Evolutionary conservation across 2,888 invertebrate genomes (phyloP), one percentile per base, ranked within the genome.

Genomic region (Vannuccia rotundouncinata): DNA sequence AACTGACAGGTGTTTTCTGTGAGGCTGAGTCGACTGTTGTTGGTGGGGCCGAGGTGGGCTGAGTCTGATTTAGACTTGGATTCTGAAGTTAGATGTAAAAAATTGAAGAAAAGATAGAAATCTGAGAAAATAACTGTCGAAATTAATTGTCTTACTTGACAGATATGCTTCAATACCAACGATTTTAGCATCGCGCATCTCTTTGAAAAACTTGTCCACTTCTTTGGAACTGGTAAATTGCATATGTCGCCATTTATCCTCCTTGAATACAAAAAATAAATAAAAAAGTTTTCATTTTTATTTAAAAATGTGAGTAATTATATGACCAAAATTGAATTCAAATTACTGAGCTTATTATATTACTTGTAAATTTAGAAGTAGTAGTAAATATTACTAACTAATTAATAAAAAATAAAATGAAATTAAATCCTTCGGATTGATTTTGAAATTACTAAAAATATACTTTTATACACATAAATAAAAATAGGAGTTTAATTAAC

Each of bases 171-270:
- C 66, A n/a, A 66, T n/a, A 13, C 66, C 66, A 22, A 5, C 66
- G 22, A 66, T 66, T 22, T 66, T 66, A n/a, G 78, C 78, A 10
- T 78, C 78, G 1, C 29, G 59, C 78, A 78, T 78, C 59, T 78
- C 78, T 59, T 66, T 25, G 1, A 59, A 60, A 60, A 78, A 78
- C 59, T 60, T 59, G 25, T 78, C 78, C 28, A 28, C 66, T 27
- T 78, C 78, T 60, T 78, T 78, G 13, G 59, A 30, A 17, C 78
- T 66, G 28, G 25, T 27, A 29, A 78, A 78, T 28, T 78, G 59
- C 66, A 60, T 78, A 74, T 27, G 78, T 59, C 66, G 1, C 78
- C 78, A 78, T 22, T 78, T 59, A 28, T 78, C 78, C 27, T 78
- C 78, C 78, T 78, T 1, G 2, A 60, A 78, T 45, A 45, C 17